These are phyloP conservation scores for Rhinopomastus cyanomelas DNA, from an alignment of 2,113 vertebrate genomes.

Conservation along the genomic window DNA sequence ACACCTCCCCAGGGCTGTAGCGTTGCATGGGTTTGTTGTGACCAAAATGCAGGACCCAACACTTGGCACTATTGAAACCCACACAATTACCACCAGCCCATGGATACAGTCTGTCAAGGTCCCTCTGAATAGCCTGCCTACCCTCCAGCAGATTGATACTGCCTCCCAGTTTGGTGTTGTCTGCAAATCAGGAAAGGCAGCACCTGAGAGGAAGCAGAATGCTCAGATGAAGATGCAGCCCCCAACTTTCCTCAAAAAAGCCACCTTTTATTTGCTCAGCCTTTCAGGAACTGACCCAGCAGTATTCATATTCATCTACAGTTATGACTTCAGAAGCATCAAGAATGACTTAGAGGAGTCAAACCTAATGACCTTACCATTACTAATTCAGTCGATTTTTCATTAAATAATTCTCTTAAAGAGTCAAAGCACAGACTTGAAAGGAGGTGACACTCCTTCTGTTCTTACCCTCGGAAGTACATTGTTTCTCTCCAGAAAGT, in stretches of 20 bases:
- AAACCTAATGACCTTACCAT: neutral
- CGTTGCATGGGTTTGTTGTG: too few species aligned
- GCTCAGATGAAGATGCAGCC: neutral
- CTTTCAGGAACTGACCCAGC: neutral
- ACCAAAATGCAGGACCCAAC: too few species aligned
- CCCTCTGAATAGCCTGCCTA: too few species aligned
- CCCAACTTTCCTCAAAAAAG: neutral
- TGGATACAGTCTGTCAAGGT: too few species aligned
- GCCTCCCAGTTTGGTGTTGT: too few species aligned
- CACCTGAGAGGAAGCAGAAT: neutral
- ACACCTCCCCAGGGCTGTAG: too few species aligned
- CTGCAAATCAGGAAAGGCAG: neutral
- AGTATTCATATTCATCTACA: neutral
- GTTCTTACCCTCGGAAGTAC: neutral
- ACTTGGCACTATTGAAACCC: too few species aligned
- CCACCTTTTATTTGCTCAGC: neutral
- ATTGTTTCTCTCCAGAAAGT: neutral
- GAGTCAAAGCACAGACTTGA: neutral
- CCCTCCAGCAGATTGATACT: too few species aligned
- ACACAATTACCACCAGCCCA: too few species aligned
- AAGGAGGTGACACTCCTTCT: neutral
- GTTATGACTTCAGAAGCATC: neutral
- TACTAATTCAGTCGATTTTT: neutral
- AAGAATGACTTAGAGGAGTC: neutral
- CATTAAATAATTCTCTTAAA: neutral